Conservation (phyloP, 2,888 invertebrate genomes). For the Girardia tigrina region DNA sequence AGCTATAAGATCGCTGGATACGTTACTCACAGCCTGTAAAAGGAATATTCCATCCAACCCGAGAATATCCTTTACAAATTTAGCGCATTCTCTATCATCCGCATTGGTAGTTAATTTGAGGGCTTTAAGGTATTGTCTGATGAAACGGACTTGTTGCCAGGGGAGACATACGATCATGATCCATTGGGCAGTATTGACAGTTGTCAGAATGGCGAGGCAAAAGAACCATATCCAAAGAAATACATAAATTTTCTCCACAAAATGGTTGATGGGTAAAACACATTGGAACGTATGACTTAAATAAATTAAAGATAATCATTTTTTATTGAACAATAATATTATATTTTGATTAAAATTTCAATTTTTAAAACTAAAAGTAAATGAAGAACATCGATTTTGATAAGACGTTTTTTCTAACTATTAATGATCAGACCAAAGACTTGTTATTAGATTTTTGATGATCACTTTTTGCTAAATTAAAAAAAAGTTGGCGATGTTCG, state of each 20-base stretch:
- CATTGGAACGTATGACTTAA: not conserved
- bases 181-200: slow-evolving; percentile 17
- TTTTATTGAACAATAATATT: too few species aligned
- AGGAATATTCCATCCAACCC: not conserved
- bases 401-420: too few species aligned
- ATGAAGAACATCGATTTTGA: too few species aligned
- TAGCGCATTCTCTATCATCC: slow-evolving; percentile 18
- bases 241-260: slow-evolving; percentile 15
- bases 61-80: not conserved
- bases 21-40: not conserved
- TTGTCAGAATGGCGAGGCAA: not conserved
- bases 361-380: too few species aligned
- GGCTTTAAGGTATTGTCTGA: not conserved
- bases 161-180: not conserved
- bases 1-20: not conserved
- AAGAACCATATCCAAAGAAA: slow-evolving; percentile 23
- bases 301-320: not conserved
- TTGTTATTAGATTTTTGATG: too few species aligned
- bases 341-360: too few species aligned
- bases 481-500: too few species aligned
- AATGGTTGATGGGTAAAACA: slow-evolving; percentile 1
- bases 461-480: too few species aligned
- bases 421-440: too few species aligned
- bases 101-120: not conserved
- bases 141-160: slow-evolving; percentile 5